Evolutionary conservation across 1,140 invertebrate genomes (phyloP).

Genomic region (Hylaeus anthracinus): DNA sequence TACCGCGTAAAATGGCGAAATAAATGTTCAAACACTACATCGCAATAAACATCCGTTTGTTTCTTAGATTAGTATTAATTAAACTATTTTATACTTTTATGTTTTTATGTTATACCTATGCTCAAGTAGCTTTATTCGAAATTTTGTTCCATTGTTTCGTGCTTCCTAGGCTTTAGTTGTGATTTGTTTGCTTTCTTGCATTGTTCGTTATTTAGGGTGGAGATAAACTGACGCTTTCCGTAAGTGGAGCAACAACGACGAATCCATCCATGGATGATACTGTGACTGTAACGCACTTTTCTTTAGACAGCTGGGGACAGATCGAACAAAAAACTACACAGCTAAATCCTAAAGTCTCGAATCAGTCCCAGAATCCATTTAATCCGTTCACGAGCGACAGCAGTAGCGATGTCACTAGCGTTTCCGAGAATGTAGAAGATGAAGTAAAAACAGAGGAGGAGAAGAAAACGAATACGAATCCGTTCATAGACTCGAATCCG

Average conservation of each 20-base stretch:
- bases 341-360: constrained; percentile 73
- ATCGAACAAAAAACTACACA: constrained; percentile 79
- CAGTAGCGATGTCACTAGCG: constrained; percentile 52
- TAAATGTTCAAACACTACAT: background rate
- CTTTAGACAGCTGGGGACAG: constrained; percentile 78
- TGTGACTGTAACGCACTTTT: constrained; percentile 80
- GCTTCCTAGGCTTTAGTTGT: constrained; percentile 67
- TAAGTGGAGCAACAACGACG: constrained; percentile 76
- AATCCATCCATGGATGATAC: constrained; percentile 74
- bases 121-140: background rate
- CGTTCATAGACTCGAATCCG: constrained; percentile 82
- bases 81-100: background rate
- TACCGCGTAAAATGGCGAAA: background rate
- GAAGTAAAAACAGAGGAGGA: constrained; percentile 69
- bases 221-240: constrained; percentile 87
- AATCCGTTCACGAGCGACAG: constrained; percentile 76
- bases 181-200: constrained; percentile 73
- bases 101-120: background rate
- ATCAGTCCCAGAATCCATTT: constrained; percentile 78
- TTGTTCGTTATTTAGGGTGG: constrained; percentile 83
- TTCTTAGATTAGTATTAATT: constrained; percentile 3
- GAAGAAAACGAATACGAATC: constrained; percentile 80
- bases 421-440: constrained; percentile 56
- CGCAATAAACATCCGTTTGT: background rate
- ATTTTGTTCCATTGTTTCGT: constrained; percentile 38